Evolutionary conservation across 2,113 vertebrate species (phyloP).

Genomic region (Nerophis ophidion): DNA sequence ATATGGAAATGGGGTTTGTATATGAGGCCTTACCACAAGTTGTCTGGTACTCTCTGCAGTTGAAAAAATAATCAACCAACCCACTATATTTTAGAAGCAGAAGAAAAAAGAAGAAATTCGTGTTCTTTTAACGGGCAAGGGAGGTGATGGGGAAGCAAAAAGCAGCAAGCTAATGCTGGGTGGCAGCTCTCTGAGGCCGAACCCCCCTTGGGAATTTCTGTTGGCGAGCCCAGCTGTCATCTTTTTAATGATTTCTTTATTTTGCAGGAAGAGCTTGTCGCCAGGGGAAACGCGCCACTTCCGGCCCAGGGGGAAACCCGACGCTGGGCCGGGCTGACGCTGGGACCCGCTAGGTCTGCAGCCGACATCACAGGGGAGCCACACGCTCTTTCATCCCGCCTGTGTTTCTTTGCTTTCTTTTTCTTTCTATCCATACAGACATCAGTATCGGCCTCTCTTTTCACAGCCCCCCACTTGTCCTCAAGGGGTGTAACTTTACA

Average conservation of each 20-base stretch:
- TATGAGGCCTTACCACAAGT: too few species aligned
- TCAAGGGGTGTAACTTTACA: constrained; percentile 54
- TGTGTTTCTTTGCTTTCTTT: constrained; percentile 69
- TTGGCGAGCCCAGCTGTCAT: constrained; percentile 70
- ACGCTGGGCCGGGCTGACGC: constrained; percentile 54
- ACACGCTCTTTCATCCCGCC: constrained; percentile 71
- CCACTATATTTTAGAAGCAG: constrained; percentile 28
- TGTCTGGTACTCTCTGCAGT: too few species aligned
- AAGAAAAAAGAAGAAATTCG: constrained; percentile 20
- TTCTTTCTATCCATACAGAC: constrained; percentile 68
- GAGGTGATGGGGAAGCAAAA: constrained; percentile 36
- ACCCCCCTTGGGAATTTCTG: constrained; percentile 36
- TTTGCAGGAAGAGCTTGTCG: constrained; percentile 79
- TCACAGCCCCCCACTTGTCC: constrained; percentile 44
- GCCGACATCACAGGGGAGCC: constrained; percentile 71
- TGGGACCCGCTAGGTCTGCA: constrained; percentile 67
- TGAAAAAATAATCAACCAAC: too few species aligned
- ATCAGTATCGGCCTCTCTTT: constrained; percentile 67
- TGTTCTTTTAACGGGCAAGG: constrained; percentile 49
- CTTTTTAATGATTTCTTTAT: constrained; percentile 82
- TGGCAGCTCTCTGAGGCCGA: constrained; percentile 63
- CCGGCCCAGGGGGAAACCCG: constrained; percentile 68
- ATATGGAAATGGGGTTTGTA: too few species aligned
- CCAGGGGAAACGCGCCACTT: constrained; percentile 75
- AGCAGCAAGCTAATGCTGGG: constrained; percentile 57